Base-by-base conservation (phyloP, 1,140 invertebrate species). In the Saccostrea glomerata region DNA sequence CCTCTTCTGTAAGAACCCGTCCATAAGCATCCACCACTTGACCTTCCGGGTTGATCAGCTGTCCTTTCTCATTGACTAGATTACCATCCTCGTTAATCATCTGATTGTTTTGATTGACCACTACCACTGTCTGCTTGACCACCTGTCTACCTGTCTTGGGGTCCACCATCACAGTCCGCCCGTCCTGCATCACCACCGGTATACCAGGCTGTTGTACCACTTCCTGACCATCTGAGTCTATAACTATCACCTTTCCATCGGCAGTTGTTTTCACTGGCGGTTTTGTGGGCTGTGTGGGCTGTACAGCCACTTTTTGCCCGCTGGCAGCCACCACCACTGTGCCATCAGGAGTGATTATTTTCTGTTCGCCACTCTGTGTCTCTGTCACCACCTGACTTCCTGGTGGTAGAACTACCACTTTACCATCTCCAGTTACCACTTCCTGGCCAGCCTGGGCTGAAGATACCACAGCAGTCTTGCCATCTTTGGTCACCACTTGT, bases 371-470 rank as follows among this genome's bases (percentile, higher is more conserved):
- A 77, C 70, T 77, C 70, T 77, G 23, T 30, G 70, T 77, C 25
- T 77, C 70, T 30, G 70, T 77, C 13, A 77, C 70, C 70, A 77
- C 30, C 5, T 77, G 70, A 36, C 70, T 77, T 36, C 70, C 70
- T 36, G 70, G 70, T 77, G 70, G 70, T 77, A 77, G 70, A 77
- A 77, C 70, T 30, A 77, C 70, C 70, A 77, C 70, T 77, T 77
- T 77, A 77, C 70, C 70, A 77, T 77, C 70, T 40, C 70, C 25
- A 15, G 70, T 77, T 25, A 30, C 70, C 70, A 77, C 70, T 77
- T 77, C 11, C 15, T 77, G 70, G 25, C 82, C 82, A 13, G 17
- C 36, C 47, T 84, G 40, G 20, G 82, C 55, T 84, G 55, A 54
- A 4, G 55, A 9, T 9, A 84, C 82, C 9, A 83, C 82, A 55